Evolutionary conservation across 1,140 invertebrate genomes (phyloP).

Genomic region (Trichonephila inaurata): DNA sequence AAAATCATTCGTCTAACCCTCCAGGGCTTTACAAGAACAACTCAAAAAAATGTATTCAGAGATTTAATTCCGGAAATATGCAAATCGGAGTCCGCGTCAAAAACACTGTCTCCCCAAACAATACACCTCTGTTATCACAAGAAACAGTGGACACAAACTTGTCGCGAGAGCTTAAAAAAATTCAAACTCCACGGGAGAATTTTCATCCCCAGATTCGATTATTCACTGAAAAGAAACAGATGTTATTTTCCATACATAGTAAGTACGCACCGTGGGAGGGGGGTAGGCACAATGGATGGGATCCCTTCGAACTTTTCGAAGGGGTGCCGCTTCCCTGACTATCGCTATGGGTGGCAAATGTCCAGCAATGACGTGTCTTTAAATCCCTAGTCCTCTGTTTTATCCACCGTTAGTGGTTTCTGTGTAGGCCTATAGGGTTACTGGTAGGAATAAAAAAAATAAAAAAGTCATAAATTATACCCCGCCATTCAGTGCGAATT

Average conservation of each 20-base stretch:
- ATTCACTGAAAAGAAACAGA: constrained; percentile 69
- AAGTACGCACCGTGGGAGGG: neutral
- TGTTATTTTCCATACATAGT: constrained; percentile 67
- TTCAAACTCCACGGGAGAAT: constrained; percentile 17
- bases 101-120: neutral
- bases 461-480: constrained; percentile 28
- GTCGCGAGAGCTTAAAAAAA: constrained; percentile 24
- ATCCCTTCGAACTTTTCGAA: constrained; percentile 15
- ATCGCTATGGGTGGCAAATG: constrained; percentile 66
- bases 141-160: neutral
- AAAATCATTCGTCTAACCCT: neutral
- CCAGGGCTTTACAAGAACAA: neutral
- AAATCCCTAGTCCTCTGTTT: constrained; percentile 57
- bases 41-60: constrained; percentile 45
- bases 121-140: constrained; percentile 13
- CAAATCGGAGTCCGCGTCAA: constrained; percentile 39
- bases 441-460: neutral
- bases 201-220: constrained; percentile 42
- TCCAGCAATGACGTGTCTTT: constrained; percentile 67
- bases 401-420: constrained; percentile 51
- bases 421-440: neutral
- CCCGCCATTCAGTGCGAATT: constrained; percentile 4
- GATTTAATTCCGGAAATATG: constrained; percentile 72
- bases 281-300: constrained; percentile 41
- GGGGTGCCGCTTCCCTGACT: constrained; percentile 22